Evolutionary conservation across 2,797 vertebrate genomes (phyloP), one percentile per base, ranked within the genome.

Genomic region (Coracias cyanogaster): DNA sequence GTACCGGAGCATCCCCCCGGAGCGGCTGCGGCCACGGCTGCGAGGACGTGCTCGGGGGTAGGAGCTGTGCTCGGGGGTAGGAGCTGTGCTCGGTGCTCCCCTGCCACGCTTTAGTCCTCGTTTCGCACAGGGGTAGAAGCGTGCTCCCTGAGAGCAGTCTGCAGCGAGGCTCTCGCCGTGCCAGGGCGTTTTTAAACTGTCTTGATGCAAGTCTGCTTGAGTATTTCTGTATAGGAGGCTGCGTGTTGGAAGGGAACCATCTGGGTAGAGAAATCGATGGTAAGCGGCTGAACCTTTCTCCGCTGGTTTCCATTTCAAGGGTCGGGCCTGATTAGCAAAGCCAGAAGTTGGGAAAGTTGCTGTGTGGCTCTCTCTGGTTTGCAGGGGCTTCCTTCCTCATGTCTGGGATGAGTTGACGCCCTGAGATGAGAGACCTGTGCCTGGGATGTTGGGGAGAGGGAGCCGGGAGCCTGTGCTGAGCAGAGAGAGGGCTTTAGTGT

Each of bases 311-410:
- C 89, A 60, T 94, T 33, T 25, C 48, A 4, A 51, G 52, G 52
- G 51, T 20, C 22, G 91, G 90, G 71, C 55, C 57, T 28, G 51
- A 41, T 0, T 2, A 9, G 83, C 51, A 14, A 31, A 49, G 66
- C 0, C 70, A 58, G 45, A 86, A 94, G 87, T 94, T 91, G 86
- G 89, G 77, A 76, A 94, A 96, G 95, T 94, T 94, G 82, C 45
- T 26, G 37, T 0, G 69, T 22, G 84, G 79, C 79, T 84, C 51
- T 12, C 8, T 5, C 20, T 12, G 87, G 7, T 8, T 74, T 25
- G 45, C 51, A 70, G 87, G 62, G 71, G 55, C 46, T 55, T 33
- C 48, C 35, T 65, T 41, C 37, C 61, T 25, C 28, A 4, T 3
- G 57, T 4, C 57, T 49, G 65, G 45, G 14, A 3, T 12, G 45